Percentiles rank a stretch among this genome's conserved stretches.
phyloP scores from a whole-genome alignment of 1,140 invertebrate species.

The Aricia agestis region DNA sequence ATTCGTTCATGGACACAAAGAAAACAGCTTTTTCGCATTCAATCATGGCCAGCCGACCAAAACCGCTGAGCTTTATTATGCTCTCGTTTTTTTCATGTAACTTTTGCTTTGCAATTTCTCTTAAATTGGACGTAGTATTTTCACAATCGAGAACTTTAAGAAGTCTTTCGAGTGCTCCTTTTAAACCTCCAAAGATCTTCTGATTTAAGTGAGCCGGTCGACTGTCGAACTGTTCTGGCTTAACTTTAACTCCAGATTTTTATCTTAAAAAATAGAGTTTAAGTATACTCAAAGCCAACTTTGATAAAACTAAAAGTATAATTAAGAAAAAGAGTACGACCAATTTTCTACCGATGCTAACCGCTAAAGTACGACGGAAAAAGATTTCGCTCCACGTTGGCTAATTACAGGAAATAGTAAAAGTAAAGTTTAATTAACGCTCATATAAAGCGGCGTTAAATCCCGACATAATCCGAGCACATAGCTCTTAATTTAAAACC shows the following conservation, averaged over 20 bases:
- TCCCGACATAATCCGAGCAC: neutral
- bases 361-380: neutral
- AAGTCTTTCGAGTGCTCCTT: neutral
- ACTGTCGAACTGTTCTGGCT: neutral
- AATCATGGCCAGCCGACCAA: constrained; percentile 11
- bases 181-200: neutral
- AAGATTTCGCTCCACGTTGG: neutral
- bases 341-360: neutral
- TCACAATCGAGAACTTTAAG: constrained; percentile 4
- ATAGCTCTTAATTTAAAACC: constrained; percentile 1
- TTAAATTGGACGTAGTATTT: constrained; percentile 5
- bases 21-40: constrained; percentile 14
- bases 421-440: neutral
- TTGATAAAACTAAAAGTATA: neutral
- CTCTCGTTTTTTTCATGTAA: constrained; percentile 3
- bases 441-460: neutral
- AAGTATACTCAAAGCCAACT: neutral
- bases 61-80: constrained; percentile 12
- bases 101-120: constrained; percentile 8
- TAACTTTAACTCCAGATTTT: neutral
- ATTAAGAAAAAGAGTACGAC: neutral
- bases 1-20: constrained; percentile 15
- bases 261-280: neutral
- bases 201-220: neutral
- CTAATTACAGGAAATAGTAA: constrained; percentile 1